These are phyloP conservation scores for Tuberolachnus salignus DNA, from an alignment of 2,888 invertebrate species.

Conservation along the genomic window DNA sequence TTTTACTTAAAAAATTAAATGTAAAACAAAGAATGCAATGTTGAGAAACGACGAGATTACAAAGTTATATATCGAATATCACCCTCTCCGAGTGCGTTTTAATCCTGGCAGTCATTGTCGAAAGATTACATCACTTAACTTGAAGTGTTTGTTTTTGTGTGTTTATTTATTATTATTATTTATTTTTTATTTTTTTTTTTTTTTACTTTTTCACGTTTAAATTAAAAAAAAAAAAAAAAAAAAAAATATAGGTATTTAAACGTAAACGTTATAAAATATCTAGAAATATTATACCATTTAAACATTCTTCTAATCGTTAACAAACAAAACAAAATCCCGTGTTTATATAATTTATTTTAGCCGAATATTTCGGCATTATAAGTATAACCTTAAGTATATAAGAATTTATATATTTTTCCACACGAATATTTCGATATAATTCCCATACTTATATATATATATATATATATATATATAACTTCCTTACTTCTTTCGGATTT, in stretches of 20 bases:
- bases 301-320: no score
- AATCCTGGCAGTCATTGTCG: conserved; percentile 39
- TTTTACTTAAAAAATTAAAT: conserved; percentile 39
- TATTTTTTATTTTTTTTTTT: conserved; percentile 17
- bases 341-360: not conserved
- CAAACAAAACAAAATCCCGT: no score
- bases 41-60: conserved; percentile 45
- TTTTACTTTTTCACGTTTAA: not conserved
- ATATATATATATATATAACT: no score
- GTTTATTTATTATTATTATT: no score
- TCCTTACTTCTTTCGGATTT: no score
- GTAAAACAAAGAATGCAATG: conserved; percentile 55
- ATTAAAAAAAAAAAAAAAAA: no score
- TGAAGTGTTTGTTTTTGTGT: conserved; percentile 12
- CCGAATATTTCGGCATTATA: no score
- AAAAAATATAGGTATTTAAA: no score
- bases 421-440: no score
- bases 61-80: conserved; percentile 39
- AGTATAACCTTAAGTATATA: no score
- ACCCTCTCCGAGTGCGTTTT: conserved; percentile 30
- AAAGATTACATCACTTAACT: conserved; percentile 46
- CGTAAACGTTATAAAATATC: not conserved
- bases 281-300: not conserved
- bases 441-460: no score
- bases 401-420: no score